phyloP scores from a whole-genome alignment of 2,113 vertebrate species.

The Cranoglanis bouderius region DNA sequence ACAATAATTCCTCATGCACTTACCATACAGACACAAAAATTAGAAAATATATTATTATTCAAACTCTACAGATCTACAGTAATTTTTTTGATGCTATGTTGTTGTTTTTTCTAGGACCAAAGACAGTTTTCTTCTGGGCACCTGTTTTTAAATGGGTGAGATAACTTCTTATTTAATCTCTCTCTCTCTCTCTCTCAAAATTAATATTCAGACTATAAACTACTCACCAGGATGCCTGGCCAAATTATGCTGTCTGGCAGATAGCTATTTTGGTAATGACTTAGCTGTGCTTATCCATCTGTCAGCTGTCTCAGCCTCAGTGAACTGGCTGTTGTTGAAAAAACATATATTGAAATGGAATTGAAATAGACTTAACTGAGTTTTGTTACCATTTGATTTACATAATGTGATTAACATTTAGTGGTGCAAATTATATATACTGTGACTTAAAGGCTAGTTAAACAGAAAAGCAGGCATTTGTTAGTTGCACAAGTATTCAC shows the following conservation, averaged over 20 bases:
- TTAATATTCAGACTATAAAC: not conserved
- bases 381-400: not conserved
- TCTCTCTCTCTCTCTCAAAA: not conserved
- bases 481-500: not conserved
- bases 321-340: not conserved
- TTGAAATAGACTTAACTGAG: not conserved
- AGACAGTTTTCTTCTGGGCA: slow-evolving; percentile 91
- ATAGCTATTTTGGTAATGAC: slow-evolving; percentile 10
- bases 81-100: not conserved
- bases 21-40: not conserved
- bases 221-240: not conserved
- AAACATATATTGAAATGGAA: not conserved
- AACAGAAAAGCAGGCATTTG: not conserved
- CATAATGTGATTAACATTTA: not conserved
- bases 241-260: not conserved
- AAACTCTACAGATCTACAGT: not conserved
- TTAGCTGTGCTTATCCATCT: not conserved
- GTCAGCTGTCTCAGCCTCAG: not conserved
- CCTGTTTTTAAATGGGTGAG: slow-evolving; percentile 91
- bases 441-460: not conserved
- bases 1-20: too few species aligned
- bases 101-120: slow-evolving; percentile 75
- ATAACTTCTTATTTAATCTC: not conserved
- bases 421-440: not conserved
- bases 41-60: not conserved